A percentile compares a stretch with the other conserved stretches of the same genome.
phyloP scores from a whole-genome alignment of 2,113 vertebrate genomes.

The Arothron firmamentum region DNA sequence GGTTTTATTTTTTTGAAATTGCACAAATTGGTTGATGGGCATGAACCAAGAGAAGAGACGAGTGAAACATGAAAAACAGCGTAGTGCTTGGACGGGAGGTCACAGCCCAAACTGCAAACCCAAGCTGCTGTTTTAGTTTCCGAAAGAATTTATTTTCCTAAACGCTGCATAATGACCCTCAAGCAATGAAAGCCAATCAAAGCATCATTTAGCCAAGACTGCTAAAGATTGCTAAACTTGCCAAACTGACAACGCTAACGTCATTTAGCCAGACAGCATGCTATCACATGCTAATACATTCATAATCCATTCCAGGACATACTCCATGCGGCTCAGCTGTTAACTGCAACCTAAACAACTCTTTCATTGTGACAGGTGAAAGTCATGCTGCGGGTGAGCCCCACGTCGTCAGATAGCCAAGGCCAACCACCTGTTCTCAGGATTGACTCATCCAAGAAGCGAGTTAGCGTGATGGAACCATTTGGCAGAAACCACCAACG shows the following conservation, averaged over 20 bases:
- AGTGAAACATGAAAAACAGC: background rate
- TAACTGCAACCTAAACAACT: background rate
- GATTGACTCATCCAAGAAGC: slow-evolving; percentile 64
- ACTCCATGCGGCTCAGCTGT: background rate
- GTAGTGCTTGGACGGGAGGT: background rate
- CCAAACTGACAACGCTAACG: too few species aligned
- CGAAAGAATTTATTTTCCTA: too few species aligned
- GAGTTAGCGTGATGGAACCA: slow-evolving; percentile 67
- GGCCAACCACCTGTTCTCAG: slow-evolving; percentile 58
- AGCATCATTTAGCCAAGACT: too few species aligned
- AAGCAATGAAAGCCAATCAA: too few species aligned
- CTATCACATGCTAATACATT: too few species aligned
- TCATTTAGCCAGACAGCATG: too few species aligned
- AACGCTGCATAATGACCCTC: too few species aligned
- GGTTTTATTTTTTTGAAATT: background rate
- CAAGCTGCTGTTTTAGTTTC: too few species aligned
- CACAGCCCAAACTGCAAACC: too few species aligned
- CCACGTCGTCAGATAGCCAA: slow-evolving; percentile 36
- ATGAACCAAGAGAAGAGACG: slow-evolving; percentile 2
- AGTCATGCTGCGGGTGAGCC: slow-evolving; percentile 69
- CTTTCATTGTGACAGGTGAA: slow-evolving; percentile 56
- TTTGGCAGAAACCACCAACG: slow-evolving; percentile 33
- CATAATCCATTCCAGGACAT: too few species aligned
- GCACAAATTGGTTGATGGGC: background rate
- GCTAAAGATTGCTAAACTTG: too few species aligned